Percentiles rank a stretch among this genome's conserved stretches.
These are phyloP conservation scores for Lemur catta DNA, from an alignment of 2,797 vertebrate genomes.

Conservation along the genomic window DNA sequence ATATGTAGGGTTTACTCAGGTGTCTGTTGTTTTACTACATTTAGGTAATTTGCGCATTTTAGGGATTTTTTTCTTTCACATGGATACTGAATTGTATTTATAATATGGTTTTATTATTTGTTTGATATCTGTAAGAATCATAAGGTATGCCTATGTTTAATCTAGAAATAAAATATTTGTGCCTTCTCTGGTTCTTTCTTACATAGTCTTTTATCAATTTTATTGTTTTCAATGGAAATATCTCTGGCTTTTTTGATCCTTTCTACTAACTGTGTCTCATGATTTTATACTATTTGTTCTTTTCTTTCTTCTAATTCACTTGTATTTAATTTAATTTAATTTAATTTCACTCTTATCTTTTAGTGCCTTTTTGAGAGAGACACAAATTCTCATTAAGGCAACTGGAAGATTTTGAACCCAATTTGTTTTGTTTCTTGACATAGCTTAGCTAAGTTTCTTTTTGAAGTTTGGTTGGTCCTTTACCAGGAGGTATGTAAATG, in stretches of 20 bases:
- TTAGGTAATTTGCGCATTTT: background rate
- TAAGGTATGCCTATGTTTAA: background rate
- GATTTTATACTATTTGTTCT: background rate
- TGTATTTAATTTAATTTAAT: background rate
- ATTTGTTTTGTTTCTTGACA: no score
- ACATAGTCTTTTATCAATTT: background rate
- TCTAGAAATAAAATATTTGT: background rate
- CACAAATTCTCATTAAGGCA: no score
- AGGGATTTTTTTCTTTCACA: background rate
- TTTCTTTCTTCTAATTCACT: background rate
- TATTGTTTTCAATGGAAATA: background rate
- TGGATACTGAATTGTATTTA: background rate
- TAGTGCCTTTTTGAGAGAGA: background rate
- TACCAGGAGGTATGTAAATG: no score
- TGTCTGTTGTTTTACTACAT: background rate
- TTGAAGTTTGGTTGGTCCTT: no score
- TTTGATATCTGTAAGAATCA: background rate
- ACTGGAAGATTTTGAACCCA: no score
- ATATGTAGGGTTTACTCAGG: background rate
- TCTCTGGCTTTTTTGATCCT: background rate
- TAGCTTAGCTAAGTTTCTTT: no score
- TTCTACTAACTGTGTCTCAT: background rate
- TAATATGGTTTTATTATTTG: background rate
- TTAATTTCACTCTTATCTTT: no score
- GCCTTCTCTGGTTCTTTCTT: no score